Base-by-base conservation (phyloP, 2,888 invertebrate species). In the Heliconius cydno region DNA sequence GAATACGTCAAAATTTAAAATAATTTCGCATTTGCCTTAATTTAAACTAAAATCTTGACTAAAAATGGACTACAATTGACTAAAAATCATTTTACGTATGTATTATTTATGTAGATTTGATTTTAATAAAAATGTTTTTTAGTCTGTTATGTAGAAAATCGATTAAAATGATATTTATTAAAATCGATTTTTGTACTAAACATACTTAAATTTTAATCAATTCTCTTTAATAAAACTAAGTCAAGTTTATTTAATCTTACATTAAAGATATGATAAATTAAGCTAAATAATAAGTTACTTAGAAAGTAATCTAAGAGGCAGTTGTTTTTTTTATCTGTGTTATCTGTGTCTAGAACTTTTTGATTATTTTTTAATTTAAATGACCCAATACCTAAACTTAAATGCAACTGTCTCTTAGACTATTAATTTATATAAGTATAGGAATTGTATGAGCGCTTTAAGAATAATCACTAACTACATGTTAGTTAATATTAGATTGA, bases 261-360 rank as follows among this genome's bases (percentile, higher is more conserved):
- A 25, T 25, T 70, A 70, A 70, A 70, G 70, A 70, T 70, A 46
- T 41, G 70, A 46, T 70, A 70, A 70, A 70, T 25, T 25, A 70
- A 41, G 25, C 70, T 68, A 41, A 68, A 68, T 68, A 6, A 68
- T 25, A 38, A 68, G 13, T 68, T 41, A 41, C 9, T 70, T 46
- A 41, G 15, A 70, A 25, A 41, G 13, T 70, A 41, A 9, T 70
- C 41, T 9, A 46, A 46, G 41, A 19, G 15, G 5, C 19, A 46
- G 7, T 38, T 68, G 38, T 46, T 70, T n/a, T 68, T 25, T 28
- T 28, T 28, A 28, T 28, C 28, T 28, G 28, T 28, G 28, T 41
- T 25, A 70, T 28, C 25, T 25, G 30, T 52, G 52, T 52, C 7
- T 52, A 52, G 52, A 52, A 52, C 22, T 19, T 7, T 52, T 52